phyloP scores from a whole-genome alignment of 2,797 vertebrate species.

The Lutjanus argentimaculatus region DNA sequence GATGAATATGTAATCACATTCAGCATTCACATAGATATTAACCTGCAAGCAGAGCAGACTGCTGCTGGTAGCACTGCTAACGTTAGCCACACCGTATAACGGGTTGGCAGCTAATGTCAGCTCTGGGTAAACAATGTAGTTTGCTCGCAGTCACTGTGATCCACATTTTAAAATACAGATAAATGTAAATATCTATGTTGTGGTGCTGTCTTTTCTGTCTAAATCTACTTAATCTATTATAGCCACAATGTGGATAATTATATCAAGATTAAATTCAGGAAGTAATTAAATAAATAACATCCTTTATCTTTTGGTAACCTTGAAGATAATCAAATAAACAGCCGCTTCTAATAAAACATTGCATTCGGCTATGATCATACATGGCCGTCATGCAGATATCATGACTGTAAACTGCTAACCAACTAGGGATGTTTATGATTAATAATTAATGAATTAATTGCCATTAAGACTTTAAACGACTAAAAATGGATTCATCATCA shows the following conservation, averaged over 20 bases:
- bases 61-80: too few species aligned
- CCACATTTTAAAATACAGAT: neutral
- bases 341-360: neutral
- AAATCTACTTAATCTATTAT: neutral
- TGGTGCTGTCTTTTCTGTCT: neutral
- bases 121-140: too few species aligned
- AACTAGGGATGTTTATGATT: too few species aligned
- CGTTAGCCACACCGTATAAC: too few species aligned
- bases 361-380: neutral
- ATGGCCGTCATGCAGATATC: neutral
- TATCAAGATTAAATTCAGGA: neutral
- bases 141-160: neutral
- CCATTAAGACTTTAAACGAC: too few species aligned
- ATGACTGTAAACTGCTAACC: neutral
- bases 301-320: conserved; percentile 14
- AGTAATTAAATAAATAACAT: neutral
- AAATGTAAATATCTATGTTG: neutral
- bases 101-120: too few species aligned
- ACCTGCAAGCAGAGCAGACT: too few species aligned
- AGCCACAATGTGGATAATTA: neutral
- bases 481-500: too few species aligned
- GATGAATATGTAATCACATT: too few species aligned
- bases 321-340: conserved; percentile 14
- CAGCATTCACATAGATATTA: too few species aligned
- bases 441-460: too few species aligned